phyloP scores from a whole-genome alignment of 2,113 vertebrate genomes.

The Australoheros scitulus region DNA sequence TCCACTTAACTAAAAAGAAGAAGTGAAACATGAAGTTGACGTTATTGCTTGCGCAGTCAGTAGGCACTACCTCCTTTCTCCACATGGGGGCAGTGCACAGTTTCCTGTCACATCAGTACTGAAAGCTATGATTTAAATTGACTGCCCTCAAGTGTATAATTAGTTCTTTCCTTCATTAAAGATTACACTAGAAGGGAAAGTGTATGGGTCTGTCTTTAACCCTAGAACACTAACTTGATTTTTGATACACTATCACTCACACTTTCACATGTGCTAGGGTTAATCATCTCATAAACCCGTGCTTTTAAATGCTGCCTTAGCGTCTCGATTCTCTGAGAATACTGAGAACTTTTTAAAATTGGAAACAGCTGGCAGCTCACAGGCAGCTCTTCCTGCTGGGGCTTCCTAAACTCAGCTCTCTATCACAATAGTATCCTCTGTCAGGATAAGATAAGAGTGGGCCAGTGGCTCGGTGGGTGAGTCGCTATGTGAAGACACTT shows the following conservation, averaged over 20 bases:
- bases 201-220: not conserved
- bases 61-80: not conserved
- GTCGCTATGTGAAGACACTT: not conserved
- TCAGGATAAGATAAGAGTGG: conserved; percentile 31
- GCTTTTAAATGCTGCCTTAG: not conserved
- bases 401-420: not conserved
- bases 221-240: too few relatives aligned
- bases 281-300: not conserved
- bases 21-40: not conserved
- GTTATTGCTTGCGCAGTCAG: not conserved
- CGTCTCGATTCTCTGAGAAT: not conserved
- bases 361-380: not conserved
- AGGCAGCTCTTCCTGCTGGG: not conserved
- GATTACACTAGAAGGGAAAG: not conserved
- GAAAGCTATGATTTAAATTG: not conserved
- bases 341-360: conserved; percentile 17
- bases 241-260: too few relatives aligned
- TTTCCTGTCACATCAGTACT: conserved; percentile 18
- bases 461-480: not conserved
- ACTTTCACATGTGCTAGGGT: not conserved
- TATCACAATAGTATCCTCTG: conserved; percentile 29
- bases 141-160: conserved; percentile 24
- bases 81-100: conserved; percentile 13
- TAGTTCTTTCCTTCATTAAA: not conserved
- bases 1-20: conserved; percentile 89